Evolutionary conservation across 2,888 invertebrate species (phyloP).

Genomic region (Polydesmus complanatus): DNA sequence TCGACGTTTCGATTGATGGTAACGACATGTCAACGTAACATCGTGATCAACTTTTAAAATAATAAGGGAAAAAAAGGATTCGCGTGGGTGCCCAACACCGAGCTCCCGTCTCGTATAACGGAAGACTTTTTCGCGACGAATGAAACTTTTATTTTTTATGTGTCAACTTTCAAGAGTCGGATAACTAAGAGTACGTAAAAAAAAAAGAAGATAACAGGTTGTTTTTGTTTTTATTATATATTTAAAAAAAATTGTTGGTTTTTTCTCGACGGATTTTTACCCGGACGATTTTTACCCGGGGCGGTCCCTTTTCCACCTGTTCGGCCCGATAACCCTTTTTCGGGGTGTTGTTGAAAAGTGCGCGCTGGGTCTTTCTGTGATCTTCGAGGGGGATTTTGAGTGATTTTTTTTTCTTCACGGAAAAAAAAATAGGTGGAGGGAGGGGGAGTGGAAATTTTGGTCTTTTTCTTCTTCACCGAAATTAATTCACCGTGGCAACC

Average conservation of each 20-base stretch:
- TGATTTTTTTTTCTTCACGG: not conserved
- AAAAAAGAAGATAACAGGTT: too few species aligned
- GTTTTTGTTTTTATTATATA: too few species aligned
- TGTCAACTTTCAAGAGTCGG: not conserved
- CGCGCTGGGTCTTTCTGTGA: too few species aligned
- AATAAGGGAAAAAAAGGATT: not conserved
- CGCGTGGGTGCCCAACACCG: too few species aligned
- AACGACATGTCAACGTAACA: not conserved
- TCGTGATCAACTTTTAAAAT: not conserved
- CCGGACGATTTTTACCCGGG: too few species aligned
- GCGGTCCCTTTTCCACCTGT: conserved; percentile 4
- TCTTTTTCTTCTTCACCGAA: not conserved
- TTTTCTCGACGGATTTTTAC: too few species aligned
- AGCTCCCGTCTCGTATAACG: not conserved
- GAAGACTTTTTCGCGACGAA: not conserved
- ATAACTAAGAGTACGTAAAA: too few species aligned
- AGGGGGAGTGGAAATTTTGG: too few species aligned
- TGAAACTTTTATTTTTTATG: not conserved
- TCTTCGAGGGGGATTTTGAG: too few species aligned
- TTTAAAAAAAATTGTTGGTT: too few species aligned
- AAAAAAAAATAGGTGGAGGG: not conserved
- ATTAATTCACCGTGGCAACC: not conserved
- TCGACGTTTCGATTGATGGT: not conserved
- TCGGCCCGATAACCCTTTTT: conserved; percentile 4
- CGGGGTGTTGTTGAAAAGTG: too few species aligned